Evolutionary conservation across 2,888 invertebrate genomes (phyloP).

Genomic region (Vandiemenella viatica): DNA sequence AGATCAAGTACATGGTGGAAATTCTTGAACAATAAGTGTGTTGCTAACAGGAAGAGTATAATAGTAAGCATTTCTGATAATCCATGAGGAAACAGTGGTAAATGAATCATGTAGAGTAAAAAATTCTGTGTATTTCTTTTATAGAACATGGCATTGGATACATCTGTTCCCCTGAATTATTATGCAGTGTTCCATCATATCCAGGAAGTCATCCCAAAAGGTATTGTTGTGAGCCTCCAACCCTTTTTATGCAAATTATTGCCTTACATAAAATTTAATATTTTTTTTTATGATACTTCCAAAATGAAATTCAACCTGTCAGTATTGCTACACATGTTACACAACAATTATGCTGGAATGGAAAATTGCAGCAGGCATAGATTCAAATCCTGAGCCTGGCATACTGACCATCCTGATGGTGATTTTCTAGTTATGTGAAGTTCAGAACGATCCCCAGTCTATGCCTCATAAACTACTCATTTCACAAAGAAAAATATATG

Average conservation of each 20-base stretch:
- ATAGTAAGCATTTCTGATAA: conserved; percentile 33
- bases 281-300: not conserved
- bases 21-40: conserved; percentile 49
- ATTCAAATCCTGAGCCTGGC: too few relatives aligned
- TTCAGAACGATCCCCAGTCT: too few relatives aligned
- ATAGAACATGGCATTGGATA: conserved; percentile 52
- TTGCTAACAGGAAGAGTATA: conserved; percentile 53
- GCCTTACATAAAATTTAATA: not conserved
- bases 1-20: conserved; percentile 60
- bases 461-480: too few relatives aligned
- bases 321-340: too few relatives aligned
- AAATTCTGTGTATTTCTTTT: conserved; percentile 11
- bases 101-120: not conserved
- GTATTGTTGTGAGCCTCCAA: conserved; percentile 22
- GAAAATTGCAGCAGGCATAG: too few relatives aligned
- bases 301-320: too few relatives aligned
- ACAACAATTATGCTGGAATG: too few relatives aligned
- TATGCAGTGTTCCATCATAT: conserved; percentile 82
- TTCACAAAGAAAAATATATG: too few relatives aligned
- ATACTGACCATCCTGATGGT: too few relatives aligned
- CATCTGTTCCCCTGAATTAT: conserved; percentile 72
- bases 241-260: not conserved
- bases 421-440: too few relatives aligned
- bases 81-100: conserved; percentile 1
- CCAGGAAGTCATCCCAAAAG: conserved; percentile 52